Evolutionary conservation across 2,888 invertebrate species (phyloP).

Genomic region (Euzophera pinguis): DNA sequence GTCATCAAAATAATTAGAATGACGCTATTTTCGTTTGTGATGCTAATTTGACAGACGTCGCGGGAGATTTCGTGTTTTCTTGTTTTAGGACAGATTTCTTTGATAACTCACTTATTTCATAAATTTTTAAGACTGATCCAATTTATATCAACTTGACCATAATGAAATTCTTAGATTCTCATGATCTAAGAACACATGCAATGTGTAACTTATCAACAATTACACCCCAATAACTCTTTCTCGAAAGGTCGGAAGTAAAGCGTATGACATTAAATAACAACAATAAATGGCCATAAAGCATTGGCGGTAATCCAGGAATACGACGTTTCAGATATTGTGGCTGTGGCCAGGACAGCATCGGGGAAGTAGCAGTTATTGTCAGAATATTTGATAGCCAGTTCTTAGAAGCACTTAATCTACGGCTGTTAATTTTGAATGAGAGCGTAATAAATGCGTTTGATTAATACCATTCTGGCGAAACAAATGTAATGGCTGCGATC

Average conservation of each 20-base stretch:
- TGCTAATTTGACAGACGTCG: conserved; percentile 80
- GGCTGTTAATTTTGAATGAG: conserved; percentile 64
- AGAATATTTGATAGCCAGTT: conserved; percentile 73
- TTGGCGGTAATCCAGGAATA: conserved; percentile 65
- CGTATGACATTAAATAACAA: conserved; percentile 38
- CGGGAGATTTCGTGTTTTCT: conserved; percentile 73
- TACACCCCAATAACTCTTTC: not conserved
- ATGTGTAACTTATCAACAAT: not conserved
- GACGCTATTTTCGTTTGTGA: conserved; percentile 78
- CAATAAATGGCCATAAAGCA: conserved; percentile 57
- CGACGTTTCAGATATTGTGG: conserved; percentile 51
- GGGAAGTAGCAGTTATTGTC: conserved; percentile 61
- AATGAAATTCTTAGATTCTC: no score
- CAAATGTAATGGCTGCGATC: conserved; percentile 70
- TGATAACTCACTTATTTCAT: conserved; percentile 65
- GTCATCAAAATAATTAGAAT: conserved; percentile 81
- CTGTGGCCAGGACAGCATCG: conserved; percentile 44
- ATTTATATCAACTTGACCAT: not conserved
- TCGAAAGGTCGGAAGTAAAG: conserved; percentile 32
- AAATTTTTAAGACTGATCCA: conserved; percentile 37
- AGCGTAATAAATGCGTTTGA: conserved; percentile 74
- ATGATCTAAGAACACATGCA: no score
- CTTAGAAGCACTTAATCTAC: conserved; percentile 69
- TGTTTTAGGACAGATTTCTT: conserved; percentile 61
- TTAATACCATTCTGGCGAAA: conserved; percentile 71